Conservation (phyloP, 2,888 invertebrate species). For the Andrena fulva region DNA sequence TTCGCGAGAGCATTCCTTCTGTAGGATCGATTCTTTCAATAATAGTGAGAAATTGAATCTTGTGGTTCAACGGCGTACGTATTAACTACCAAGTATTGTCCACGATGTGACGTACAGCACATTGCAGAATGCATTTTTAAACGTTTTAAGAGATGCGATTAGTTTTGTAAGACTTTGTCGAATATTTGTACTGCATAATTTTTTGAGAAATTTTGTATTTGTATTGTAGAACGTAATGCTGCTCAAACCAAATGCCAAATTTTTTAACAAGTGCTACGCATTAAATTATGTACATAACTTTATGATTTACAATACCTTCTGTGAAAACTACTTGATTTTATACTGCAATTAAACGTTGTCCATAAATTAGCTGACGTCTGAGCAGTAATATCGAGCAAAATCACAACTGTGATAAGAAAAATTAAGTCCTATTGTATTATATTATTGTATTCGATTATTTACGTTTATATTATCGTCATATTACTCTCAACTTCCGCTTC, state of each 20-base stretch:
- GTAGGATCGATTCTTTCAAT: constrained; percentile 8
- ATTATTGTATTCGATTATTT: constrained; percentile 23
- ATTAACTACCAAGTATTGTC: constrained; percentile 57
- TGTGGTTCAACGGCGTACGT: constrained; percentile 29
- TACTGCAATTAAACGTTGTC: constrained; percentile 41
- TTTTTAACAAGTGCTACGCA: constrained; percentile 47
- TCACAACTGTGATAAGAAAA: constrained; percentile 73
- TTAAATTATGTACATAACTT: constrained; percentile 39
- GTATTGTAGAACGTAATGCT: constrained; percentile 44
- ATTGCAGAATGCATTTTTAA: constrained; percentile 53
- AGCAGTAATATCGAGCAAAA: constrained; percentile 60
- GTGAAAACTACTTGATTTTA: constrained; percentile 27
- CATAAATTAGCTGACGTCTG: constrained; percentile 23
- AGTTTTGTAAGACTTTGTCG: constrained; percentile 61
- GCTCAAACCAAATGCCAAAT: constrained; percentile 61
- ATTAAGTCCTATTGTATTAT: constrained; percentile 39
- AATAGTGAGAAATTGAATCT: constrained; percentile 22
- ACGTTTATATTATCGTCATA: constrained; percentile 11
- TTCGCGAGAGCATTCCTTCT: neutral
- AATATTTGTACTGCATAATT: constrained; percentile 46
- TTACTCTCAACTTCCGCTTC: constrained; percentile 2
- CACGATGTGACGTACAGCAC: constrained; percentile 36
- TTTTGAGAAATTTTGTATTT: constrained; percentile 56
- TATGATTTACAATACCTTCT: constrained; percentile 37
- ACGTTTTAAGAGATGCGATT: constrained; percentile 22